A percentile compares a stretch with the other conserved stretches of the same genome.
phyloP scores from a whole-genome alignment of 2,797 vertebrate species.

The Coregonus suidteri region DNA sequence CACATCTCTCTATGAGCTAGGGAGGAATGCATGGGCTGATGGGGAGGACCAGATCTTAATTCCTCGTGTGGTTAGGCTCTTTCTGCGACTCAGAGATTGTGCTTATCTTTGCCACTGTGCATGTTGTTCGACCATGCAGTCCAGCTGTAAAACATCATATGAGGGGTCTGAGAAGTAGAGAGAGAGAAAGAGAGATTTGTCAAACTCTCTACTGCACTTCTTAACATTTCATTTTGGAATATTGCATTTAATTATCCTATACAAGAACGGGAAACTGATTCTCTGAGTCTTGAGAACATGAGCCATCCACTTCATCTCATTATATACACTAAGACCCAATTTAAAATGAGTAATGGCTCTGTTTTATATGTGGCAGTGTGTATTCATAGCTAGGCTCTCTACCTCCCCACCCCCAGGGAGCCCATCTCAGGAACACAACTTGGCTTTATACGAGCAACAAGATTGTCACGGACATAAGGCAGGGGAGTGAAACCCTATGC shows the following conservation, averaged over 20 bases:
- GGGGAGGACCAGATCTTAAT: not conserved
- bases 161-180: constrained; percentile 76
- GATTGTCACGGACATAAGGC: no score
- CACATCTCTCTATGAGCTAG: constrained; percentile 2
- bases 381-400: constrained; percentile 1
- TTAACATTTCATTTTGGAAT: not conserved
- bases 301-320: no score
- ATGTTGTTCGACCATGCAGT: constrained; percentile 89
- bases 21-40: not conserved
- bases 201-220: not conserved
- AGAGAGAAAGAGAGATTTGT: not conserved
- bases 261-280: no score
- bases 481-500: no score
- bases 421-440: constrained; percentile 8
- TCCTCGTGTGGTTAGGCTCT: not conserved
- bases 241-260: not conserved
- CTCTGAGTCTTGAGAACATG: no score
- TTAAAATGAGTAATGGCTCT: not conserved
- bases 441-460: no score
- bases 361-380: not conserved
- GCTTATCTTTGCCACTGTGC: constrained; percentile 88
- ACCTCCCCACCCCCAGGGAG: not conserved
- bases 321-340: no score
- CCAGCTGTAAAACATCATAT: constrained; percentile 84
- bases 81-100: not conserved